Evolutionary conservation across 2,888 invertebrate genomes (phyloP).

Genomic region (Eupithecia exiguata): DNA sequence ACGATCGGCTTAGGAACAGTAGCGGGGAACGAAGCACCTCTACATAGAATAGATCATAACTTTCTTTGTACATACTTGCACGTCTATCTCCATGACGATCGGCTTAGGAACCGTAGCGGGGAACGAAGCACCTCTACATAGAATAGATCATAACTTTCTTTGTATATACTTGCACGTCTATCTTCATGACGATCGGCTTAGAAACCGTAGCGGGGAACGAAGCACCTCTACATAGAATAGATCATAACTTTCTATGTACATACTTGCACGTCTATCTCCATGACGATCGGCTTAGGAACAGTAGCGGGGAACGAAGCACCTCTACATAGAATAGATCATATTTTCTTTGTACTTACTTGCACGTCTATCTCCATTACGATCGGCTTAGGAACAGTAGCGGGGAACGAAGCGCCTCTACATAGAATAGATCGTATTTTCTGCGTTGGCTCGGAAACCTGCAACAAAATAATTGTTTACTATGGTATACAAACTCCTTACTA

Average conservation of each 20-base stretch:
- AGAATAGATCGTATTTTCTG: slow-evolving; percentile 92
- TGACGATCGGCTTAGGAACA: slow-evolving; percentile 92
- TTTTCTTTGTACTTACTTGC: slow-evolving; percentile 76
- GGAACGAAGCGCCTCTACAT: slow-evolving; percentile 95
- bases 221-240: too few species aligned
- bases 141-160: slow-evolving; percentile 40
- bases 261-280: slow-evolving; percentile 90
- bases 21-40: slow-evolving; percentile 93
- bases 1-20: slow-evolving; percentile 94
- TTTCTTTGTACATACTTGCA: slow-evolving; percentile 85
- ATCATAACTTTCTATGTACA: too few species aligned
- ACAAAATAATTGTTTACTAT: slow-evolving; percentile 7
- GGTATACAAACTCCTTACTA: too few species aligned
- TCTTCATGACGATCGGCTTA: too few species aligned
- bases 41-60: slow-evolving; percentile 93
- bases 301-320: slow-evolving; percentile 95
- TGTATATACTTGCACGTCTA: slow-evolving; percentile 79
- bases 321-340: slow-evolving; percentile 85
- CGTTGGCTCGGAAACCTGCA: slow-evolving; percentile 88
- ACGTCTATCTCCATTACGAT: slow-evolving; percentile 90
- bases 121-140: slow-evolving; percentile 94
- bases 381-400: slow-evolving; percentile 93
- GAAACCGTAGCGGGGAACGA: too few species aligned
- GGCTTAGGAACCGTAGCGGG: slow-evolving; percentile 95
- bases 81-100: slow-evolving; percentile 88